These are phyloP conservation scores for Schlechtendalia chinensis DNA, from an alignment of 1,140 invertebrate genomes.

Conservation along the genomic window DNA sequence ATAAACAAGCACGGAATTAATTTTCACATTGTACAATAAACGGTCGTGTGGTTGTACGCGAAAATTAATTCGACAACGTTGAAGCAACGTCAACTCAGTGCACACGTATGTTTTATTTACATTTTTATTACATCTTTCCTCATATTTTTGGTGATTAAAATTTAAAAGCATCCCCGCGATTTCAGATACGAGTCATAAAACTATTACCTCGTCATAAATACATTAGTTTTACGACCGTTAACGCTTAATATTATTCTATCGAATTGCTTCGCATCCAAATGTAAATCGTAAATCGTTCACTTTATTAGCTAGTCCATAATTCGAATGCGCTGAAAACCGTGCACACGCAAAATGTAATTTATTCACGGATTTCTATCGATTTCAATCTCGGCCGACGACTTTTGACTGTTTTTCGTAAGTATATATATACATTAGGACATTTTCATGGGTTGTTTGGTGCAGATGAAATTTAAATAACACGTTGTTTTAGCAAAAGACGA, in stretches of 20 bases:
- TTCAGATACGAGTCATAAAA: constrained; percentile 11
- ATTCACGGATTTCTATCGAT: not conserved
- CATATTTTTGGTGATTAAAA: constrained; percentile 6
- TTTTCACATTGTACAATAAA: not conserved
- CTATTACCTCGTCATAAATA: constrained; percentile 23
- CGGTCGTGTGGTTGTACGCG: too few relatives aligned
- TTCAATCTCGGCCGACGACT: not conserved
- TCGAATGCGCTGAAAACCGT: not conserved
- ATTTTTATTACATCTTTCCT: constrained; percentile 4
- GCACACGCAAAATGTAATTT: not conserved
- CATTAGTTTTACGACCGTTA: constrained; percentile 9
- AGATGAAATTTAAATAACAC: too few relatives aligned
- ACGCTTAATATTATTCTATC: constrained; percentile 13
- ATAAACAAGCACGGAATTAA: not conserved
- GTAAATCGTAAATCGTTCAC: constrained; percentile 32
- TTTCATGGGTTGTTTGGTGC: too few relatives aligned
- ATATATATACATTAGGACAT: not conserved
- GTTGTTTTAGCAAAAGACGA: too few relatives aligned
- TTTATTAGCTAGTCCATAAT: not conserved
- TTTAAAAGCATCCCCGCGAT: constrained; percentile 13
- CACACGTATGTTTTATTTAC: not conserved
- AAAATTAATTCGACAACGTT: not conserved
- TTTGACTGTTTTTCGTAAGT: not conserved
- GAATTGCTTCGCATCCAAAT: not conserved
- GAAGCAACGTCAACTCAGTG: not conserved